Evolutionary conservation across 2,888 invertebrate species (phyloP).

Genomic region (Cancer borealis): DNA sequence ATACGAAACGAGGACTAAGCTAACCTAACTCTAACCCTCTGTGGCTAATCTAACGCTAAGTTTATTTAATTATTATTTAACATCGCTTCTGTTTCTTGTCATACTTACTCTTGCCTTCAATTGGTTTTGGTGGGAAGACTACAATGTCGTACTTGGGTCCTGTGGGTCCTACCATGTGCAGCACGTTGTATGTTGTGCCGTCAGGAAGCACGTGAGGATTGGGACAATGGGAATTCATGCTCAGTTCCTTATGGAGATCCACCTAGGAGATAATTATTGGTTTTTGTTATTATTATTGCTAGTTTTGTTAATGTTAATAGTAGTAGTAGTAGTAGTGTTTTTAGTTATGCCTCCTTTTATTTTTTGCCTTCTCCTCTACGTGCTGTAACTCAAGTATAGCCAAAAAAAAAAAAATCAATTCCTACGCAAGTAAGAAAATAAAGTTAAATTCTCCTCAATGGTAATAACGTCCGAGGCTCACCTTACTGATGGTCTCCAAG

Average conservation of each 20-base stretch:
- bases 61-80: too few species aligned
- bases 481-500: conserved; percentile 79
- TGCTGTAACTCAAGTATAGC: too few species aligned
- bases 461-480: conserved; percentile 72
- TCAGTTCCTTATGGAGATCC: conserved; percentile 75
- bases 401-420: too few species aligned
- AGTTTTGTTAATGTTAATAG: too few species aligned
- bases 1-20: too few species aligned
- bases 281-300: neutral
- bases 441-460: too few species aligned
- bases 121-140: conserved; percentile 78
- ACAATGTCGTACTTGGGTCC: conserved; percentile 77
- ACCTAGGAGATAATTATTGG: conserved; percentile 56
- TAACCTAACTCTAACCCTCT: too few species aligned
- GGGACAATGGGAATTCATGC: conserved; percentile 76
- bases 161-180: conserved; percentile 71
- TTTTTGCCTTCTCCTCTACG: neutral
- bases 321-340: neutral
- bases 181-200: conserved; percentile 63
- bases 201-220: conserved; percentile 70
- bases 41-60: too few species aligned
- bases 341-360: neutral
- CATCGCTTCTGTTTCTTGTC: too few species aligned
- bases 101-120: conserved; percentile 62
- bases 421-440: too few species aligned